Evolutionary conservation across 2,797 vertebrate genomes (phyloP).

Genomic region (Anableps anableps): DNA sequence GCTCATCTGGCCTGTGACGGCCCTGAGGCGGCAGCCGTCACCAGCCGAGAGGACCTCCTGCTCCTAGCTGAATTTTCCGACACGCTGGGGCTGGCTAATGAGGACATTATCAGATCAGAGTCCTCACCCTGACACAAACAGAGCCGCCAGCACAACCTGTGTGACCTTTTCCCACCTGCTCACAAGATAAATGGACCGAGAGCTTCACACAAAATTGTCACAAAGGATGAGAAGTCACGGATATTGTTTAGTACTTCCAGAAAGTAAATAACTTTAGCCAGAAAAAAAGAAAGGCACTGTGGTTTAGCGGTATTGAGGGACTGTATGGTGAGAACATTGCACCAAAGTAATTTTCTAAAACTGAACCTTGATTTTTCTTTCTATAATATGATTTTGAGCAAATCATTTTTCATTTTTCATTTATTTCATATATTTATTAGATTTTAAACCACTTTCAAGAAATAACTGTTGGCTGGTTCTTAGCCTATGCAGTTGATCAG

Average conservation of each 20-base stretch:
- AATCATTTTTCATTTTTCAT: background rate
- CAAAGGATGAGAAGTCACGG: constrained; percentile 32
- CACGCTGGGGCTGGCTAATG: constrained; percentile 63
- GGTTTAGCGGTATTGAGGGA: constrained; percentile 32
- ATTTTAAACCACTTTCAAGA: background rate
- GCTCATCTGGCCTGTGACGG: constrained; percentile 63
- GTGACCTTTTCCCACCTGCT: constrained; percentile 69
- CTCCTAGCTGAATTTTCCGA: constrained; percentile 54
- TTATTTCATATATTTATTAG: background rate
- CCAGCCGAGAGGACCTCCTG: constrained; percentile 57
- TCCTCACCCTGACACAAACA: constrained; percentile 61
- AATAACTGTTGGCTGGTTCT: background rate
- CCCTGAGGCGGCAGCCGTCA: constrained; percentile 62
- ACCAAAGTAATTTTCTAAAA: constrained; percentile 1
- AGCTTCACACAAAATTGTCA: constrained; percentile 53
- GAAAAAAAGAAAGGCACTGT: constrained; percentile 12
- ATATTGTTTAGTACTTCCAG: constrained; percentile 49
- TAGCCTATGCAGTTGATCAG: background rate
- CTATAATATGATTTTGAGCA: background rate
- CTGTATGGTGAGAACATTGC: background rate
- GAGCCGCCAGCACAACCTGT: constrained; percentile 54
- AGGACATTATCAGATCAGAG: constrained; percentile 76
- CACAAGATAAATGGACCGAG: constrained; percentile 63
- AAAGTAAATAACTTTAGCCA: constrained; percentile 37
- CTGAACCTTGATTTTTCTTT: background rate